phyloP scores from a whole-genome alignment of 2,113 vertebrate species.

The Saimiri boliviensis region DNA sequence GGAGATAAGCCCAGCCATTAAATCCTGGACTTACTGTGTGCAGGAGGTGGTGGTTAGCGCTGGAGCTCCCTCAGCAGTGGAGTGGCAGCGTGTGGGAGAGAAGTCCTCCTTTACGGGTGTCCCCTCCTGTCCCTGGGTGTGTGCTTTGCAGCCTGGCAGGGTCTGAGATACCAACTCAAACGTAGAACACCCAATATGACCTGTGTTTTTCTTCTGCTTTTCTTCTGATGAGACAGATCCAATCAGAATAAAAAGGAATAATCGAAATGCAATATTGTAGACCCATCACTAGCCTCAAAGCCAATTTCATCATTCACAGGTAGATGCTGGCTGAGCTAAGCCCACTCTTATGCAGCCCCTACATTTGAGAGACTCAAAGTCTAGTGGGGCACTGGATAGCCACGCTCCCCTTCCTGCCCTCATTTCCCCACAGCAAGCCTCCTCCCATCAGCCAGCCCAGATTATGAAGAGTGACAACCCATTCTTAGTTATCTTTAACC shows the following conservation, averaged over 20 bases:
- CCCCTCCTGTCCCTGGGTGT: not conserved
- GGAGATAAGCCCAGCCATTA: conserved; percentile 78
- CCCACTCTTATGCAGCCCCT: not conserved
- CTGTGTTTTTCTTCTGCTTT: not conserved
- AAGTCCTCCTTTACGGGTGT: not conserved
- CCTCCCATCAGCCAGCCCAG: not conserved
- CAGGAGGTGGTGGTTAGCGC: not conserved
- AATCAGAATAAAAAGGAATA: not conserved
- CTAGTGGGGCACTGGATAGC: not conserved
- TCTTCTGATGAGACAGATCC: not conserved
- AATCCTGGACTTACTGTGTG: conserved; percentile 60
- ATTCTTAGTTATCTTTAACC: not conserved
- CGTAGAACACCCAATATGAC: no score
- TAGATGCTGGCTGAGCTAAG: not conserved
- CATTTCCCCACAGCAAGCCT: not conserved
- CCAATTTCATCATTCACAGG: not conserved
- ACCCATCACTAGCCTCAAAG: not conserved
- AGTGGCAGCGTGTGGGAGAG: not conserved
- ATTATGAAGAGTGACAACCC: not conserved
- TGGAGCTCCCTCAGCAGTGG: not conserved
- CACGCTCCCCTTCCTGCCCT: not conserved
- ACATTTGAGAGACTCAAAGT: rapidly evolving
- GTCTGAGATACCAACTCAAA: not conserved
- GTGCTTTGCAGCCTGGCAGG: not conserved
- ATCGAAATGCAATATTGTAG: rapidly evolving